Evolutionary conservation across 2,888 invertebrate genomes (phyloP).

Genomic region (Pharmacophagus antenor): DNA sequence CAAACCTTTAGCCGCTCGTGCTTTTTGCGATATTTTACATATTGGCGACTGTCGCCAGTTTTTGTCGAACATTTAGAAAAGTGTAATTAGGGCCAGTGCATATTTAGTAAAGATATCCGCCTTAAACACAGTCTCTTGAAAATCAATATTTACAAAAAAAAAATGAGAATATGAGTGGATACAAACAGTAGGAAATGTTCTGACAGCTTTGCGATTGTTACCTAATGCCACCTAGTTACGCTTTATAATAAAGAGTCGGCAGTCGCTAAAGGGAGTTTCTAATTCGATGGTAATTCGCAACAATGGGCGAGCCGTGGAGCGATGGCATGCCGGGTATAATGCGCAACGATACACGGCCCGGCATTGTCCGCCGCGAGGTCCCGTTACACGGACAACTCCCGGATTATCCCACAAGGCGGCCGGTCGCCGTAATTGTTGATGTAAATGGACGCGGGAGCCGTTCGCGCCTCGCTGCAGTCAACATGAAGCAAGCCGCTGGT

Average conservation of each 20-base stretch:
- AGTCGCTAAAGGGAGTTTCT: constrained; percentile 60
- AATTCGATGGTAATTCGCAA: constrained; percentile 75
- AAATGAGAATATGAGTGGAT: background rate
- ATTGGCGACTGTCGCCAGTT: constrained; percentile 77
- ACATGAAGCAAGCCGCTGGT: constrained; percentile 52
- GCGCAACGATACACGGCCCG: constrained; percentile 72
- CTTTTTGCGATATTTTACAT: constrained; percentile 73
- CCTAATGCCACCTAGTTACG: constrained; percentile 75
- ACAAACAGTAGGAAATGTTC: constrained; percentile 34
- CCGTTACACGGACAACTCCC: constrained; percentile 70
- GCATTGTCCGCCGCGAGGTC: constrained; percentile 56
- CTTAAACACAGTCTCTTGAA: constrained; percentile 51
- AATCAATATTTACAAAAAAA: constrained; percentile 43
- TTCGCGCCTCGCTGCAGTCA: constrained; percentile 76
- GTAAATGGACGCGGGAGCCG: constrained; percentile 63
- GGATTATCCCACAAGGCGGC: constrained; percentile 74
- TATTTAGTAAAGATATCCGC: constrained; percentile 66
- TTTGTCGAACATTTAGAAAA: constrained; percentile 54
- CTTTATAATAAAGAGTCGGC: constrained; percentile 58
- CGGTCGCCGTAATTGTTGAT: constrained; percentile 47
- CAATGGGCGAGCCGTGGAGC: constrained; percentile 58
- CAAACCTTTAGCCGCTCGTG: constrained; percentile 60
- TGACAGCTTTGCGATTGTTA: constrained; percentile 30
- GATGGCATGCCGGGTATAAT: constrained; percentile 64
- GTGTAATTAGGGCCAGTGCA: constrained; percentile 71